Base-by-base conservation (phyloP, 2,888 invertebrate genomes). In the Alloplasta piceator region DNA sequence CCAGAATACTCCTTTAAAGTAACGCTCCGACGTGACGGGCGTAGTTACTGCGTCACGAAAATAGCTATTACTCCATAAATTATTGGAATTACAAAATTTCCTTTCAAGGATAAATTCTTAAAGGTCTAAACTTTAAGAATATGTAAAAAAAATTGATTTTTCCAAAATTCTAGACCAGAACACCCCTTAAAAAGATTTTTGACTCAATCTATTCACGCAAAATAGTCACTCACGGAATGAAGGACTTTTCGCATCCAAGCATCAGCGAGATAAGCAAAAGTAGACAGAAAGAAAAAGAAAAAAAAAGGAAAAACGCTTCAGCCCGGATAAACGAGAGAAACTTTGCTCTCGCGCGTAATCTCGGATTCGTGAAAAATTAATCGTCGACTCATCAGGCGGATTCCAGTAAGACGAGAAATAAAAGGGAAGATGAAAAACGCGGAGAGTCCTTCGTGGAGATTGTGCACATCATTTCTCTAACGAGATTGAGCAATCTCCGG, bases 401-500 rank as follows among this genome's bases (percentile, higher is more conserved):
- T 79, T 79, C 66, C 60, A 70, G 60, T 50, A 26, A 71, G 50
- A 71, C 5, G 36, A 41, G 46, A 43, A n/a, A n/a, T n/a, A n/a
- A n/a, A 43, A 50, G 39, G 6, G 36, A 50, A 50, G 50, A 50
- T n/a, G n/a, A 50, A 10, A 38, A 48, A 56, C 39, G 48, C 26
- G 6, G 12, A 56, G 12, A 56, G 10, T 12, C 36, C 56, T n/a
- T n/a, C 38, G 56, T 1, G 5, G 39, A 43, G 56, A 56, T 68
- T 43, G 43, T 6, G 55, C 58, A 63, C 68, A 39, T 10, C 68
- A 39, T 10, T 6, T 43, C 64, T 70, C 70, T 26, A 52, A 70
- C 70, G 55, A 67, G 66, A 71, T 71, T 75, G 46, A 71, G 66
- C 56, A 48, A 64, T 61, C 68, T 39, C 67, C 43, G 7, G 58